phyloP scores from a whole-genome alignment of 2,797 vertebrate species.

The Erpetoichthys calabaricus region DNA sequence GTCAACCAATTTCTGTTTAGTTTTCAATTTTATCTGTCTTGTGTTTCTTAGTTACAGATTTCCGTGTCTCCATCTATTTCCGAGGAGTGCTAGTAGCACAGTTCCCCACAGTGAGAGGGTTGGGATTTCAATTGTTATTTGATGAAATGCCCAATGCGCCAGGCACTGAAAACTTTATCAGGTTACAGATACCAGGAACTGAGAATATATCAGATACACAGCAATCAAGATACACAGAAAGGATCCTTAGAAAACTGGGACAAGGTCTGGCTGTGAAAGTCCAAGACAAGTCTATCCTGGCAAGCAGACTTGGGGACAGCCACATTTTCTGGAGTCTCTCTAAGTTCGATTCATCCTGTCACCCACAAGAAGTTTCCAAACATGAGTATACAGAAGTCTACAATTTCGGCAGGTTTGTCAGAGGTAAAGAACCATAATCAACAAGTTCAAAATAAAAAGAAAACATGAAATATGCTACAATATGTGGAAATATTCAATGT shows the following conservation, averaged over 20 bases:
- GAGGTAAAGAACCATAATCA: constrained; percentile 50
- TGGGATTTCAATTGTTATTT: no score
- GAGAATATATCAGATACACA: constrained; percentile 49
- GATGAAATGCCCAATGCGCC: no score
- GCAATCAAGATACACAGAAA: constrained; percentile 38
- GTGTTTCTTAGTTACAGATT: constrained; percentile 41
- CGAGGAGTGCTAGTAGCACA: constrained; percentile 57
- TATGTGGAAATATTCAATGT: no score
- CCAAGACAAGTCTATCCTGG: constrained; percentile 28
- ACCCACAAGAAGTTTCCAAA: constrained; percentile 48
- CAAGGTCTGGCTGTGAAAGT: constrained; percentile 47
- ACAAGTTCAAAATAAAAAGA: no score
- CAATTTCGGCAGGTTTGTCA: constrained; percentile 40
- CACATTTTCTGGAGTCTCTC: constrained; percentile 57
- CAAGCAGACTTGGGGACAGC: constrained; percentile 46
- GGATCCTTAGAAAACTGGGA: constrained; percentile 50
- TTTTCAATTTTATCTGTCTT: no score
- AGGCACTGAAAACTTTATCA: background rate
- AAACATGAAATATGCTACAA: no score
- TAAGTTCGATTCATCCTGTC: constrained; percentile 37
- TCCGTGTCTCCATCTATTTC: constrained; percentile 56
- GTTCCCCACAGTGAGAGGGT: no score
- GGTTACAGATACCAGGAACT: constrained; percentile 27
- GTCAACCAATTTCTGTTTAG: no score
- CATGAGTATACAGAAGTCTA: constrained; percentile 36